Base-by-base conservation (phyloP, 1,140 invertebrate species). In the Drosophila mauritiana region DNA sequence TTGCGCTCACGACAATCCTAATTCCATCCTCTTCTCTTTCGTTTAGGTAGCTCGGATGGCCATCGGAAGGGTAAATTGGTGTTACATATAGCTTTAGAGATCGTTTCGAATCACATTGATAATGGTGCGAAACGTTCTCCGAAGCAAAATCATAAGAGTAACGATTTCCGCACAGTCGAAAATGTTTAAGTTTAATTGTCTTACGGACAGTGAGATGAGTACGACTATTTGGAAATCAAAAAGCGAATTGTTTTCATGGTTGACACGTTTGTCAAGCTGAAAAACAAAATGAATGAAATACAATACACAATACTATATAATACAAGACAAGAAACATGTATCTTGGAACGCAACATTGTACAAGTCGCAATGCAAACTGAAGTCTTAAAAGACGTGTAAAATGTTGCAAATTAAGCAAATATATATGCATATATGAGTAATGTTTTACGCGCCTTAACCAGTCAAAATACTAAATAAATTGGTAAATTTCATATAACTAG, bases 361-460 rank as follows among this genome's bases (percentile, higher is more conserved):
- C 82, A 54, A 73, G 73, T 61, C 77, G 45, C 20, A 20, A 22
- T 46, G 13, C 39, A 52, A 39, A 43, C 11, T 22, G 10, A 68
- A 49, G 49, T 56, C 54, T 61, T 58, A 64, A 40, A 76, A 49
- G 75, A 83, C 78, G 45, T 79, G 83, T 70, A 75, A 72, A 85
- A 85, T 85, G 82, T 86, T 86, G 40, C 78, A 73, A 36, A 22
- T 61, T 43, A 69, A 46, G 73, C 20, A 49, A 67, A 45, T 39
- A 51, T 8, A 36, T 48, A 31, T 31, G 31, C 31, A 31, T 31
- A 31, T 8, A 31, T 31, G 7, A 37, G 78, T 88, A 88, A 86
- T 70, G 82, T 86, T 78, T 61, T 86, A 86, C 82, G 82, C 20
- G 82, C 82, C 78, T 86, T 74, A 78, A 84, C 51, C 31, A 80